Evolutionary conservation across 1,140 invertebrate species (phyloP), one percentile per base, ranked within the genome.

Genomic region (Drosophila varians): DNA sequence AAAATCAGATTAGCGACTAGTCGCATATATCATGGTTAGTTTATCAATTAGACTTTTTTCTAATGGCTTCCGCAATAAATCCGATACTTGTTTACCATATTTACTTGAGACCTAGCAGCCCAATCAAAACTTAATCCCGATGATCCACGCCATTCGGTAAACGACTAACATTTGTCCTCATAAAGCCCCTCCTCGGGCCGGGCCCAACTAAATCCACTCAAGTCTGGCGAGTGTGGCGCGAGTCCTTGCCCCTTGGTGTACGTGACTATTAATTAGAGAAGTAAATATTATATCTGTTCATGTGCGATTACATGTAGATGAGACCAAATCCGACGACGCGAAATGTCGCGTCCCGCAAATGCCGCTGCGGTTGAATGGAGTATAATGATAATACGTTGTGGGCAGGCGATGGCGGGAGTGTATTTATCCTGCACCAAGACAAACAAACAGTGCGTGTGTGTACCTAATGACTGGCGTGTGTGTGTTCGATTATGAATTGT

Each of bases 231-330:
- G 54, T 16, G 16, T 21, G 21, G 2, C 38, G 1, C 60, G 7
- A 9, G 6, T 3, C 11, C 9, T 11, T 11, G 9, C 28, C 28
- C 25, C 25, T 11, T 31, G 60, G 60, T 64, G 60, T 64, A 64
- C 60, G 60, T 64, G 60, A 64, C 60, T 61, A 76, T 77, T 77
- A 76, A 77, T 77, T 77, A 71, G 74, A 69, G 74, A 48, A 58
- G 73, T 69, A 77, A 77, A 76, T 76, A 77, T 76, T 70, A 76
- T 76, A 64, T 77, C 53, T 65, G 66, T 76, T 76, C 64, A 56
- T 73, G 66, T 75, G 48, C 56, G 42, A 42, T 61, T 62, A 74
- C 72, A 69, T 62, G 72, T 38, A 34, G 46, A 52, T 23, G 55
- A 26, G 36, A 18, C 23, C 23, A 16, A 34, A 28, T 18, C 45